These are phyloP conservation scores for Lucilia sericata DNA, from an alignment of 1,140 invertebrate species.

Conservation along the genomic window DNA sequence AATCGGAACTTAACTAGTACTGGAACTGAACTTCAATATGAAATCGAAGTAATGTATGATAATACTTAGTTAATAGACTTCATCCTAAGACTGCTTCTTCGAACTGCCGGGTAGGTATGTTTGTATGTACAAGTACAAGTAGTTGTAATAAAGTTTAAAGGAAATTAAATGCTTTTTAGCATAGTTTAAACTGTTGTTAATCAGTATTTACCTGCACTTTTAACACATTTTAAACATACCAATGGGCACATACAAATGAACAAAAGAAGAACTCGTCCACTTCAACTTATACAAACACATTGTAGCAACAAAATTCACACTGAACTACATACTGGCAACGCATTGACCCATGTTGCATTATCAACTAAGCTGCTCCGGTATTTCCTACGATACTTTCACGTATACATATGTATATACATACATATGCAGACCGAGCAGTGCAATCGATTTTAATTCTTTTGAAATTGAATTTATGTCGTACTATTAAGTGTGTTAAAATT, in stretches of 20 bases:
- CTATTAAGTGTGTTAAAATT: not conserved
- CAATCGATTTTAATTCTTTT: slow-evolving; percentile 11
- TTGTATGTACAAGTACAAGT: not conserved
- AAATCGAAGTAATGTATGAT: too few species aligned
- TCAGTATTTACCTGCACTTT: slow-evolving; percentile 25
- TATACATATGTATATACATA: not conserved
- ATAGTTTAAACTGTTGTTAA: slow-evolving; percentile 13
- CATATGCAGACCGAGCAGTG: not conserved
- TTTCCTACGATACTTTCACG: not conserved
- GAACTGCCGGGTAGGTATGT: too few species aligned
- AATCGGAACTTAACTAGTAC: too few species aligned
- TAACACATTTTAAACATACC: slow-evolving; percentile 15
- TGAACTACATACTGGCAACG: not conserved
- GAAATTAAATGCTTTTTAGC: slow-evolving; percentile 22
- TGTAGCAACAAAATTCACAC: not conserved
- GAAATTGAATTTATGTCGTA: not conserved
- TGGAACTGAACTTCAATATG: too few species aligned
- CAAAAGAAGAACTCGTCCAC: too few species aligned
- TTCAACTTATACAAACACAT: not conserved
- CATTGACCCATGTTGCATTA: slow-evolving; percentile 3
- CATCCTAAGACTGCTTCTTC: too few species aligned
- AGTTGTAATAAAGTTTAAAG: slow-evolving; percentile 17
- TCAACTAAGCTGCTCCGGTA: not conserved
- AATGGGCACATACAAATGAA: not conserved
- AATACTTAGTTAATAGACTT: too few species aligned